These are phyloP conservation scores for Urosaurus nigricauda DNA, from an alignment of 2,797 vertebrate species.

Conservation along the genomic window DNA sequence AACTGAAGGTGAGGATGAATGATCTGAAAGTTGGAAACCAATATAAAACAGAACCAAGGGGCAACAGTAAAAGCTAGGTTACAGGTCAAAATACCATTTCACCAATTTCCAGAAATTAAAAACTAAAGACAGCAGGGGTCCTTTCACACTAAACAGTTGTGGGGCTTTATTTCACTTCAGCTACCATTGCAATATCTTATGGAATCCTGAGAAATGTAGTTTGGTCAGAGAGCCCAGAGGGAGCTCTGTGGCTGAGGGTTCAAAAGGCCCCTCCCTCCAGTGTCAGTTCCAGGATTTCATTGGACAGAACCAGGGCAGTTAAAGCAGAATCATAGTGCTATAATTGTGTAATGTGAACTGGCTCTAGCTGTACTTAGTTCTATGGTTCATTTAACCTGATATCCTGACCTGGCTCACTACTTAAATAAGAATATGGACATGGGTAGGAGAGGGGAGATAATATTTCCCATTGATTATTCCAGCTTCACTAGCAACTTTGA, in stretches of 20 bases:
- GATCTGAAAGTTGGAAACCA: neutral
- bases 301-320: too few relatives aligned
- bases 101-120: neutral
- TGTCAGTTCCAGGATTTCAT: too few relatives aligned
- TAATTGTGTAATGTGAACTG: too few relatives aligned
- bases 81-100: conserved; percentile 1
- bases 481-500: too few relatives aligned
- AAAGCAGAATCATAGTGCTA: too few relatives aligned
- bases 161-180: too few relatives aligned
- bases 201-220: too few relatives aligned
- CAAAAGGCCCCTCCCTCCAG: too few relatives aligned
- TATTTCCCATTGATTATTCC: neutral
- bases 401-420: neutral
- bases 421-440: neutral
- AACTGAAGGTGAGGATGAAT: neutral
- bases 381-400: neutral
- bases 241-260: too few relatives aligned
- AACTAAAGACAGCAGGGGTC: neutral
- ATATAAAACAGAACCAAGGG: neutral
- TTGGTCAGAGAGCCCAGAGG: too few relatives aligned
- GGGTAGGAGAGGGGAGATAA: neutral
- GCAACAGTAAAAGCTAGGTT: neutral
- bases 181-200: too few relatives aligned
- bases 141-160: too few relatives aligned
- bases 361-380: neutral